Evolutionary conservation across 2,888 invertebrate species (phyloP), one percentile per base, ranked within the genome.

Genomic region (Gisinianus flammeolus): DNA sequence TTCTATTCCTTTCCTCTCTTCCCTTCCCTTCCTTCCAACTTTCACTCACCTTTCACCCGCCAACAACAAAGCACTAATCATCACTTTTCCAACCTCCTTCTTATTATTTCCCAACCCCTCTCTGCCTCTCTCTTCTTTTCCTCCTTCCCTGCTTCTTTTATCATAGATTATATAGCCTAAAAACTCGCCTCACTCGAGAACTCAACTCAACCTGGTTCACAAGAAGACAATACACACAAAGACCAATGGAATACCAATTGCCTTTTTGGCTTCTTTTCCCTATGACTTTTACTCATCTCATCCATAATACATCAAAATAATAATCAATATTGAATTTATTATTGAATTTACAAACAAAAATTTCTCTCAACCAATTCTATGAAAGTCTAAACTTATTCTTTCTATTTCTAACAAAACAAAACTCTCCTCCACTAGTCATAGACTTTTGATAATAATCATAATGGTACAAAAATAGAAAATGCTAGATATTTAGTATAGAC

Each of bases 271-370:
- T 22, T n/a, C n/a, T 22, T 30, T 33, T 68, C 31, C 24, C n/a
- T n/a, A n/a, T n/a, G n/a, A n/a, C n/a, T n/a, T n/a, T n/a, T 26
- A 26, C 30, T 64, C 64, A 64, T 64, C 52, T 70, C 70, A 70
- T 70, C 70, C 70, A 70, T 70, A 70, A 70, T 44, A 70, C 70
- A 70, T 70, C 16, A 44, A 52, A 12, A 70, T 52, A 26, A 44
- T 70, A 54, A 70, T 70, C 70, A 52, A 70, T 70, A 70, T 26
- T 70, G 54, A 70, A 70, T 44, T 70, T 70, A 70, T 70, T 70
- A n/a, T n/a, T n/a, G n/a, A n/a, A n/a, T n/a, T n/a, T n/a, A 52
- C 54, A 70, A 44, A 44, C 44, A 44, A 44, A n/a, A 54, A 16
- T 52, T 26, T 64, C 64, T 26, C 64, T 64, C 64, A 64, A 26